These are phyloP conservation scores for Papilio elwesi DNA, from an alignment of 2,888 invertebrate species.

Conservation along the genomic window DNA sequence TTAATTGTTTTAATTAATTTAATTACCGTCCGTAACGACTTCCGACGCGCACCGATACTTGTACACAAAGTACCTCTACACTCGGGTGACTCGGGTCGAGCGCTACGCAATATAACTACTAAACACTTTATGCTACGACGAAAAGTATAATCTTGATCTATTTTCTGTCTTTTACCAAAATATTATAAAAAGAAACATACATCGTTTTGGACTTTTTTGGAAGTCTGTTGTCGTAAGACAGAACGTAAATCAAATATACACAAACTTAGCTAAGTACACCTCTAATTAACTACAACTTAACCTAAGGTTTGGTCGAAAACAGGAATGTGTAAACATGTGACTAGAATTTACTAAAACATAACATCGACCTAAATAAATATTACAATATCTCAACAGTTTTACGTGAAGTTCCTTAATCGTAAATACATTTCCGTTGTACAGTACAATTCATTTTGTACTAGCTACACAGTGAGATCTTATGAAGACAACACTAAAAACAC, in stretches of 20 bases:
- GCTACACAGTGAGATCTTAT: slow-evolving; percentile 76
- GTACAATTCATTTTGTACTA: slow-evolving; percentile 58
- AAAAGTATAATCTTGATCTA: slow-evolving; percentile 33
- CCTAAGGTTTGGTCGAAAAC: slow-evolving; percentile 80
- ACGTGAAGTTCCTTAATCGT: slow-evolving; percentile 60
- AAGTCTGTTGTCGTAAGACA: background rate
- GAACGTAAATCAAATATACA: slow-evolving; percentile 37
- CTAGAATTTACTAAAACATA: slow-evolving; percentile 84
- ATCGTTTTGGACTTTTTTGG: background rate
- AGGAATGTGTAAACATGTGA: slow-evolving; percentile 84
- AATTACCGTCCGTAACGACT: slow-evolving; percentile 70
- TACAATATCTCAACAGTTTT: slow-evolving; percentile 73
- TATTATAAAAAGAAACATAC: slow-evolving; percentile 21
- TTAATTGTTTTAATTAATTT: slow-evolving; percentile 73
- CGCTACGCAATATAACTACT: slow-evolving; percentile 44
- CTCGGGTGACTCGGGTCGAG: no score
- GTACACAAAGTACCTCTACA: slow-evolving; percentile 46
- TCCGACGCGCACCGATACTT: slow-evolving; percentile 56
- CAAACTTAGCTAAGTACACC: slow-evolving; percentile 36
- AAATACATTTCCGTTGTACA: slow-evolving; percentile 53
- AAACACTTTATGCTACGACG: slow-evolving; percentile 44
- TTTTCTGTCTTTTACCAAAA: slow-evolving; percentile 29
- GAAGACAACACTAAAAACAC: slow-evolving; percentile 47
- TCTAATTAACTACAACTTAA: slow-evolving; percentile 58
- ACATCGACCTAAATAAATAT: slow-evolving; percentile 81